These are phyloP conservation scores for Spongilla lacustris DNA, from an alignment of 37 sponge, comb jelly and placozoan species.

Conservation along the genomic window DNA sequence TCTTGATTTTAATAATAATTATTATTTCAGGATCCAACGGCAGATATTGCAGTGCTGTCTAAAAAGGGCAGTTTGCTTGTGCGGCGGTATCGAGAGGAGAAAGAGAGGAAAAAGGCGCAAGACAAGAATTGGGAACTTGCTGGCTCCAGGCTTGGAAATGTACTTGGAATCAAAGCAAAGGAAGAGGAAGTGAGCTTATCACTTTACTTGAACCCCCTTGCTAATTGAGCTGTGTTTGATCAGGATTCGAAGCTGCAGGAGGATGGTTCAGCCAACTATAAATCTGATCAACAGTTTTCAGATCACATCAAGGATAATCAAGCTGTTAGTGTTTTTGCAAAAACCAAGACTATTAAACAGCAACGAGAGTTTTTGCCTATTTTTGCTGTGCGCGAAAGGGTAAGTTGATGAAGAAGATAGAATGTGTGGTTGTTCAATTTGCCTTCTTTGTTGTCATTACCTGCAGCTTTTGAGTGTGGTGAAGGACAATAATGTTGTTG, in stretches of 20 bases:
- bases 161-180: constrained; percentile 93
- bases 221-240: neutral
- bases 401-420: neutral
- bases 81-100: constrained; percentile 87
- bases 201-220: neutral
- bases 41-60: constrained; percentile 94
- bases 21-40: constrained; percentile 84
- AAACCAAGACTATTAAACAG: constrained; percentile 85
- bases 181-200: constrained; percentile 63
- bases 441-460: neutral
- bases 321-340: constrained; percentile 93
- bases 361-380: constrained; percentile 97
- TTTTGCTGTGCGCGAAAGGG: constrained; percentile 88
- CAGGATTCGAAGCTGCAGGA: constrained; percentile 70
- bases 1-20: neutral
- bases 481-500: constrained; percentile 92
- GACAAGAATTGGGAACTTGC: constrained; percentile 98
- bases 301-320: constrained; percentile 87
- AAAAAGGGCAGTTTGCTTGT: constrained; percentile 95
- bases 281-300: constrained; percentile 91
- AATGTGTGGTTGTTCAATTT: neutral
- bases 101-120: constrained; percentile 97
- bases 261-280: constrained; percentile 79
- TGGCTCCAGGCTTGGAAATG: constrained; percentile 91
- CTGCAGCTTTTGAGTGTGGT: constrained; percentile 83